Conservation (phyloP, 2,888 invertebrate species). For the Achlya flavicornis region DNA sequence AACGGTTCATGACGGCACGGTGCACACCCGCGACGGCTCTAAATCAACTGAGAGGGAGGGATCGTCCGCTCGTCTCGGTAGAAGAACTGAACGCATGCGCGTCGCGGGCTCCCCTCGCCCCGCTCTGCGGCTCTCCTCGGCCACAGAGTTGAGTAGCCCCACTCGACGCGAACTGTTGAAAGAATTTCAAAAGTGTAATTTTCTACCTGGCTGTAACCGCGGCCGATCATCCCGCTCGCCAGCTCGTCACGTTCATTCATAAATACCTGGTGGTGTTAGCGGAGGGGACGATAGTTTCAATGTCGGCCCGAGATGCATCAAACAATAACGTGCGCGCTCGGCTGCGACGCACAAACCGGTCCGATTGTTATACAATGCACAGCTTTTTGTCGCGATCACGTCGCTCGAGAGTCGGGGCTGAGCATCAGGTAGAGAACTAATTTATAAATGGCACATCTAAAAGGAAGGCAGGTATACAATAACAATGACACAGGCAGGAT, state of each 20-base stretch:
- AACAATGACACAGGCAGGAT: constrained; percentile 78
- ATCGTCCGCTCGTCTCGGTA: constrained; percentile 72
- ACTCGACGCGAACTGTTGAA: constrained; percentile 76
- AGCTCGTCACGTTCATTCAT: constrained; percentile 82
- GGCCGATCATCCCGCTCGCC: constrained; percentile 69
- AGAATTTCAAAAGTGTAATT: constrained; percentile 82
- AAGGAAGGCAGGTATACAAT: constrained; percentile 63
- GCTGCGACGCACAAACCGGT: constrained; percentile 62
- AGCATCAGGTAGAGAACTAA: constrained; percentile 75
- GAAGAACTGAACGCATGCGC: constrained; percentile 79
- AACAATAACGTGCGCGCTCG: constrained; percentile 55
- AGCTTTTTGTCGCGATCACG: constrained; percentile 72
- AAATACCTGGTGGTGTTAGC: constrained; percentile 73
- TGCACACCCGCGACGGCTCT: constrained; percentile 71
- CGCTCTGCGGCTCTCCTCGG: constrained; percentile 81
- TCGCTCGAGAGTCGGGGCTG: constrained; percentile 36
- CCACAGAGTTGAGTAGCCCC: constrained; percentile 73
- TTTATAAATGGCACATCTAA: constrained; percentile 64
- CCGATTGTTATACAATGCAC: constrained; percentile 67
- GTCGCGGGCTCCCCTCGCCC: constrained; percentile 72
- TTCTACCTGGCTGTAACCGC: constrained; percentile 79
- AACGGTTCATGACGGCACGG: constrained; percentile 86
- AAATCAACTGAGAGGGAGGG: constrained; percentile 79
- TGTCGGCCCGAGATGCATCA: constrained; percentile 51
- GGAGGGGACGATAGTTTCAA: constrained; percentile 58